Conservation (phyloP, 2,797 vertebrate species). For the Rhinichthys osculus region DNA sequence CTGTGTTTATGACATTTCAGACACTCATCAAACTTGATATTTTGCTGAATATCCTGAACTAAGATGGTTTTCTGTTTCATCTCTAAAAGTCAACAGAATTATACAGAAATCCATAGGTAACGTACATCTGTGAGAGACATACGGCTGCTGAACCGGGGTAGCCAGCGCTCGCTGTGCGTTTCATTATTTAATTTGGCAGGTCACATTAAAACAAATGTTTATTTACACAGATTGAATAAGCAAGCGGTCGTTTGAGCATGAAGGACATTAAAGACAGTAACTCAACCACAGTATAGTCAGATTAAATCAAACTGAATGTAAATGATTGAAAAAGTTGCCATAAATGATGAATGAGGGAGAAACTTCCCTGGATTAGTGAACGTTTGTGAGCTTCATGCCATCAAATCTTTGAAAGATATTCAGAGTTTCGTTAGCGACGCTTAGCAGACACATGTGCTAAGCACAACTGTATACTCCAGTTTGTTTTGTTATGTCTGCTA, state of each 20-base stretch:
- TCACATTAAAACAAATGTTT: neutral
- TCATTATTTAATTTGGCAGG: neutral
- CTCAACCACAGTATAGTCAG: neutral
- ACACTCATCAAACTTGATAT: slow-evolving; percentile 3
- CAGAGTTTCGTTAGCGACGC: neutral
- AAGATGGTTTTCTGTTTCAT: neutral
- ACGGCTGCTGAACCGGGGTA: neutral
- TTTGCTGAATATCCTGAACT: neutral
- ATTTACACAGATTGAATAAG: neutral
- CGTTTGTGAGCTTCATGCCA: neutral
- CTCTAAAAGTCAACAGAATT: neutral
- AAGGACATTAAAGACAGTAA: neutral
- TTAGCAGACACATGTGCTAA: neutral
- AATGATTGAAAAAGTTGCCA: neutral
- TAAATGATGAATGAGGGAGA: neutral
- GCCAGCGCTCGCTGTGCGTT: too few relatives aligned
- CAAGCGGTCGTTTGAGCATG: neutral
- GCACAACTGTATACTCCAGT: neutral
- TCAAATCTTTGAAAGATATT: neutral
- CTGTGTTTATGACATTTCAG: slow-evolving; percentile 13
- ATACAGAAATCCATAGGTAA: neutral
- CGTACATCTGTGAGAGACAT: neutral
- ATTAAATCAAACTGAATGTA: neutral
- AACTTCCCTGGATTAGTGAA: too few relatives aligned
- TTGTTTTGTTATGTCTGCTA: neutral